These are phyloP conservation scores for Scaptomyza hsui DNA, from an alignment of 1,140 invertebrate genomes.

Conservation along the genomic window DNA sequence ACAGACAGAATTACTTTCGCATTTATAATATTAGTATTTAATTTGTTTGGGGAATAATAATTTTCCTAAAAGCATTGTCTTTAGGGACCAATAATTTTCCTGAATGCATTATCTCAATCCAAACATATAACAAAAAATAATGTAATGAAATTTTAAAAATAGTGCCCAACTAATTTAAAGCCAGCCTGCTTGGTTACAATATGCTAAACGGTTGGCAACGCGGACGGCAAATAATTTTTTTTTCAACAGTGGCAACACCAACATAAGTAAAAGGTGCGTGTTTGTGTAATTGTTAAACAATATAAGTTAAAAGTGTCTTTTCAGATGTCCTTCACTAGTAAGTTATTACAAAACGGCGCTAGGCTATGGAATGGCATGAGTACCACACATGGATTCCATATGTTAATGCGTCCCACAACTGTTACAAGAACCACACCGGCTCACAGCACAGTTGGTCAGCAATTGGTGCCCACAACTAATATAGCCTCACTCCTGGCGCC, in stretches of 20 bases:
- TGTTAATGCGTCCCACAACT: slow-evolving; percentile 42
- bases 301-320: slow-evolving; percentile 48
- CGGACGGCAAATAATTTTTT: slow-evolving; percentile 1
- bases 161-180: neutral
- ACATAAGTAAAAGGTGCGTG: slow-evolving; percentile 31
- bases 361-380: slow-evolving; percentile 53
- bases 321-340: slow-evolving; percentile 63
- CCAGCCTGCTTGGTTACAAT: neutral
- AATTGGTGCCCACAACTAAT: slow-evolving; percentile 6
- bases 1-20: too few relatives aligned
- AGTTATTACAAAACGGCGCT: slow-evolving; percentile 45
- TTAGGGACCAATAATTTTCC: too few relatives aligned
- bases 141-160: neutral
- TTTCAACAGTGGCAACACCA: slow-evolving; percentile 5
- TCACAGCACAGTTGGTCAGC: slow-evolving; percentile 20
- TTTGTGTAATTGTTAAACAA: slow-evolving; percentile 13
- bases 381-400: slow-evolving; percentile 56
- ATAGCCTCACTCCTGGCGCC: slow-evolving; percentile 47
- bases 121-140: too few relatives aligned
- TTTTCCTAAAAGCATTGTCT: too few relatives aligned
- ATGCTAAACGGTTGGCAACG: neutral
- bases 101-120: too few relatives aligned
- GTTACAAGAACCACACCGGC: slow-evolving; percentile 9
- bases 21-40: too few relatives aligned
- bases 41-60: too few relatives aligned